Conservation (phyloP, 1,140 invertebrate species). For the Rhopalosiphum padi region DNA sequence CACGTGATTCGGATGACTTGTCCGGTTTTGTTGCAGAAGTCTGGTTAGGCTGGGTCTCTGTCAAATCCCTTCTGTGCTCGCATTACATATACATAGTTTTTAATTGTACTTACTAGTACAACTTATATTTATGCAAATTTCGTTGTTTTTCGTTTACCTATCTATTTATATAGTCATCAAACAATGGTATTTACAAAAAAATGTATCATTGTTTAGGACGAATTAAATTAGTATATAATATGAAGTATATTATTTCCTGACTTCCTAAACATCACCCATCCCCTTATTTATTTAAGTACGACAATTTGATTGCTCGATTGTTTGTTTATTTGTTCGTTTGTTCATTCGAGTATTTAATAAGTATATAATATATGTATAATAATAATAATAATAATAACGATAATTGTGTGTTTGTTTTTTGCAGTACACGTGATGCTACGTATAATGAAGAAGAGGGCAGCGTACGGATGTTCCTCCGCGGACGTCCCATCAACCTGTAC, state of each 20-base stretch:
- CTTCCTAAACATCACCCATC: background rate
- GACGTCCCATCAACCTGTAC: constrained; percentile 80
- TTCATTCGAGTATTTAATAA: background rate
- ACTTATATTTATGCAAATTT: background rate
- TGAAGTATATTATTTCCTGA: background rate
- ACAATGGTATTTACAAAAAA: background rate
- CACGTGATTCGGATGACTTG: background rate
- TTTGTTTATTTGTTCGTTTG: background rate
- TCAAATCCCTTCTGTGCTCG: background rate
- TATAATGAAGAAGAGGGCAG: constrained; percentile 83
- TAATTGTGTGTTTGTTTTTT: constrained; percentile 60
- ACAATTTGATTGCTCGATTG: background rate
- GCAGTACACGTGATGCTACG: constrained; percentile 74
- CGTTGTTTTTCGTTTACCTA: background rate
- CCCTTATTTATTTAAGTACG: background rate
- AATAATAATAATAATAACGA: background rate
- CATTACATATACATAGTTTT: background rate
- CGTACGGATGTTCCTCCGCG: constrained; percentile 83
- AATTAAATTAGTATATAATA: background rate
- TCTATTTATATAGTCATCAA: background rate
- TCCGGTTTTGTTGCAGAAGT: background rate
- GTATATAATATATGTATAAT: background rate
- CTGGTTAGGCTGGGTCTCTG: background rate
- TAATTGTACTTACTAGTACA: background rate
- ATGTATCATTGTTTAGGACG: background rate